Evolutionary conservation across 2,113 vertebrate genomes (phyloP).

Genomic region (Cephalopterus ornatus): DNA sequence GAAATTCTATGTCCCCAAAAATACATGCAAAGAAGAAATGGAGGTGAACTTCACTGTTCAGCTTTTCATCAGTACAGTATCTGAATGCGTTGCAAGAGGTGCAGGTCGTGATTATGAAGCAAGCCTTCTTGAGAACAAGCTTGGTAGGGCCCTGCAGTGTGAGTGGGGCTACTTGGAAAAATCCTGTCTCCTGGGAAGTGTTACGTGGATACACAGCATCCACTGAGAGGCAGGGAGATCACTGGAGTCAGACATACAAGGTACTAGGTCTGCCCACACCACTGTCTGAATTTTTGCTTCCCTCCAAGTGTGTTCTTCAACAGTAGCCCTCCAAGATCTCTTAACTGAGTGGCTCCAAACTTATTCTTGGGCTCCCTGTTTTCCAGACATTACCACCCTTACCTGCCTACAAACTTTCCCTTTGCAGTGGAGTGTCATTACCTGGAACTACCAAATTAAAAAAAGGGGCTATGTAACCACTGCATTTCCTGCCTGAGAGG

Average conservation of each 20-base stretch:
- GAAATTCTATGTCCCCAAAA: background rate
- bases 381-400: background rate
- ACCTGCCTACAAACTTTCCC: background rate
- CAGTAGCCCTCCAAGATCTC: background rate
- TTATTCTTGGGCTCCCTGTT: background rate
- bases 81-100: background rate
- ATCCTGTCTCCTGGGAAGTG: background rate
- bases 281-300: too few relatives aligned
- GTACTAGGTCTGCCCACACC: background rate
- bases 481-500: background rate
- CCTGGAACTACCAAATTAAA: background rate
- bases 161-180: background rate
- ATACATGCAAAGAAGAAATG: background rate
- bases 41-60: background rate
- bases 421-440: background rate
- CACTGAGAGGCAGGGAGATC: background rate
- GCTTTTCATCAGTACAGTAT: background rate
- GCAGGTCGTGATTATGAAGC: background rate
- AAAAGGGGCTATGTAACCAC: background rate
- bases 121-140: background rate
- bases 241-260: background rate
- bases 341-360: background rate
- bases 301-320: background rate
- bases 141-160: too few relatives aligned
- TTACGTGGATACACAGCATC: background rate